Evolutionary conservation across 2,888 invertebrate species (phyloP).

Genomic region (Oxytorus armatus): DNA sequence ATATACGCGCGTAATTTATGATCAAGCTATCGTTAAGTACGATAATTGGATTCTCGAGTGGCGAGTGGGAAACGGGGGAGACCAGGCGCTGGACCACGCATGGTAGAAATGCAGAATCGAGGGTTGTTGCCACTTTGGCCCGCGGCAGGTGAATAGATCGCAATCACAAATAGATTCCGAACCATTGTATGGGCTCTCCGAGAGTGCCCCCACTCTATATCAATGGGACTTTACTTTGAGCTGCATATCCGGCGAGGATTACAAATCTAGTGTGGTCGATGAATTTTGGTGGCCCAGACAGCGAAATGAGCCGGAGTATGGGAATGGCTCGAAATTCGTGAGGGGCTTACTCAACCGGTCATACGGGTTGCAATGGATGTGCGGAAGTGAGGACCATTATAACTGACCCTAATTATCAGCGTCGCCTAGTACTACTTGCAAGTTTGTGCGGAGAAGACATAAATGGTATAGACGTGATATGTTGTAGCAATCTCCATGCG

Average conservation of each 20-base stretch:
- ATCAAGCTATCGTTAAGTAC: slow-evolving; percentile 59
- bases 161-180: slow-evolving; percentile 56
- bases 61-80: neutral
- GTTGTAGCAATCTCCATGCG: too few species aligned
- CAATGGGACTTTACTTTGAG: slow-evolving; percentile 29
- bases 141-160: slow-evolving; percentile 61
- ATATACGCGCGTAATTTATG: slow-evolving; percentile 48
- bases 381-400: neutral
- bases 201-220: slow-evolving; percentile 8
- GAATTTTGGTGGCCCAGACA: neutral
- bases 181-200: slow-evolving; percentile 7
- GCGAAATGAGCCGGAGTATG: neutral
- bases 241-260: slow-evolving; percentile 46
- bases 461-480: neutral
- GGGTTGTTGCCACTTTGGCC: slow-evolving; percentile 38
- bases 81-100: neutral
- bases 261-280: slow-evolving; percentile 40
- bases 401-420: neutral
- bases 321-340: slow-evolving; percentile 36
- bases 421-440: neutral
- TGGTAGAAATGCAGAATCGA: slow-evolving; percentile 12
- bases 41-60: slow-evolving; percentile 54
- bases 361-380: neutral
- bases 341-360: neutral
- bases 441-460: neutral